Base-by-base conservation (phyloP, 2,113 vertebrate species). In the Eulacestoma nigropectus region DNA sequence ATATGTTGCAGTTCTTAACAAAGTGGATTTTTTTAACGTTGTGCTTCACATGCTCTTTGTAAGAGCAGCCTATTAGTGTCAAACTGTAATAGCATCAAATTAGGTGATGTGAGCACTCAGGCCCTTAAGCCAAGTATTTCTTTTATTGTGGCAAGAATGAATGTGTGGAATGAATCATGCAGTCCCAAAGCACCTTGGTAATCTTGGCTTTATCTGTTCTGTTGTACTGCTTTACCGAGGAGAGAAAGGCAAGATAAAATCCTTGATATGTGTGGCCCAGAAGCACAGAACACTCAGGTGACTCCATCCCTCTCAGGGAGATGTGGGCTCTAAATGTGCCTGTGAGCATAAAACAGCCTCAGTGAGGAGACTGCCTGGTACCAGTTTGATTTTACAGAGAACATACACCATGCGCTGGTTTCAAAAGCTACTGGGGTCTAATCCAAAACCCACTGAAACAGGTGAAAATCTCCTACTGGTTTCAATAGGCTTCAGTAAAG, bases 41-140 rank as follows among this genome's bases (percentile, higher is more conserved):
- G 35, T 77, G 27, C 55, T 86, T 93, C 75, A 70, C 63, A 23
- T 21, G 33, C 15, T 73, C 17, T 77, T 77, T 63, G 35, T 86
- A 73, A 94, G 55, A 93, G 50, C 35, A 88, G 42, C 69, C 47
- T 89, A 75, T 82, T 90, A 93, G 46, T 77, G 70, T 90, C 94
- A 93, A 90, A 65, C n/a, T 30, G 3, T 69, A 96, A 91, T 35
- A 76, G 53, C 59, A 62, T 85, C 75, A 80, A 65, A 90, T 73
- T 46, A 80, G 50, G 27, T 41, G 46, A 86, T 32, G 52, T 70
- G 55, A 94, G 30, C 59, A 67, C 75, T 90, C 67, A 73, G 67
- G 50, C 57, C 91, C 42, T 55, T 30, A 63, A 93, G 64, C 33
- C 76, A 83, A 94, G 23, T 33, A 5, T 39, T 69, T 62, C 33